Conservation (phyloP, 2,113 vertebrate species). For the Lamprologus sp. region DNA sequence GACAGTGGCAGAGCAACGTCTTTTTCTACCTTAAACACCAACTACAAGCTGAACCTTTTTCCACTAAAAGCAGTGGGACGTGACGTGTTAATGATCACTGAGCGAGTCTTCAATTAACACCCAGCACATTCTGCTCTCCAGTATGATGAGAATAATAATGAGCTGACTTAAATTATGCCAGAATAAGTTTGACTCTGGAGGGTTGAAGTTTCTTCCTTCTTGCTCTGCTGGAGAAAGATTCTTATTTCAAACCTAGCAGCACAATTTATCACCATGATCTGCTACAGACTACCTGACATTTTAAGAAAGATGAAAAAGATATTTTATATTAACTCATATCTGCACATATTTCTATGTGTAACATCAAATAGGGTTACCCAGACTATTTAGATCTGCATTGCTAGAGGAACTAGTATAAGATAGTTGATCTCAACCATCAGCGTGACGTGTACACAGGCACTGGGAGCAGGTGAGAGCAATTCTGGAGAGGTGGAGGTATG, state of each 20-base stretch:
- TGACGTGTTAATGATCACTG: not conserved
- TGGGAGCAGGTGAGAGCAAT: not conserved
- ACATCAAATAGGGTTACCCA: not conserved
- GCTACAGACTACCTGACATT: not conserved
- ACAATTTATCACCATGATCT: not conserved
- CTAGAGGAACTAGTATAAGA: not conserved
- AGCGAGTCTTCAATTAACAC: not conserved
- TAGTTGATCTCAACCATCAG: not conserved
- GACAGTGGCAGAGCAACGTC: not conserved
- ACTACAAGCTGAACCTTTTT: not conserved
- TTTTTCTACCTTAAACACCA: not conserved
- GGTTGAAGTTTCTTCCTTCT: not conserved
- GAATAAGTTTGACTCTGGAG: not conserved
- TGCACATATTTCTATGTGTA: not conserved
- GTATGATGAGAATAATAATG: not conserved
- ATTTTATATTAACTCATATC: not conserved
- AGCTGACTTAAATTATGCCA: not conserved
- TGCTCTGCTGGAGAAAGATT: not conserved
- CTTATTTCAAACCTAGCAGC: not conserved
- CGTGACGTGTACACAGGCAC: fast-evolving
- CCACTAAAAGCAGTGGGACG: not conserved
- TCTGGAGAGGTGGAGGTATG: not conserved
- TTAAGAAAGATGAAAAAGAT: not conserved
- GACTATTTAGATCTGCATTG: not conserved
- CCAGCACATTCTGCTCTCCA: not conserved